Evolutionary conservation across 2,797 vertebrate genomes (phyloP).

Genomic region (Microhierax caerulescens): DNA sequence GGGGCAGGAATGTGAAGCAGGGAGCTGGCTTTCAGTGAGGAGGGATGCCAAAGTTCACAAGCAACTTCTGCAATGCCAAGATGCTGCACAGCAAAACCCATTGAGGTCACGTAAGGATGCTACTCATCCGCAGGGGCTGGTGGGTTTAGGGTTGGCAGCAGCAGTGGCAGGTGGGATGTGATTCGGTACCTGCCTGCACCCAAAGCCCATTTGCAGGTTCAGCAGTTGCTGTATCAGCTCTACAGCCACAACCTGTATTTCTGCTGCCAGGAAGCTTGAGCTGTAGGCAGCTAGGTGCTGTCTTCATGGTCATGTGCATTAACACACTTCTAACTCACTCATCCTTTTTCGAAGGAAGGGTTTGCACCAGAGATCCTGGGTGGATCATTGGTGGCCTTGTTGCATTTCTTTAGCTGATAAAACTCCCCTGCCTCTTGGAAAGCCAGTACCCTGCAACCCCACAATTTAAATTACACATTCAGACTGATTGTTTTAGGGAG

Average conservation of each 20-base stretch:
- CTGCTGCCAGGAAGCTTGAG: background rate
- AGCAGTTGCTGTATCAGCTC: background rate
- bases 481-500: background rate
- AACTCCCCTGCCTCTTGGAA: background rate
- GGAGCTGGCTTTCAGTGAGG: background rate
- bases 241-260: background rate
- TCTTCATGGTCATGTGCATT: background rate
- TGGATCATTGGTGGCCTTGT: background rate
- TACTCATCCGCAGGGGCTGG: accelerated
- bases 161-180: accelerated
- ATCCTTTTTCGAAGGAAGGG: background rate
- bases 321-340: accelerated
- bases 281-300: accelerated
- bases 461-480: background rate
- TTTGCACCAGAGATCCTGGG: background rate
- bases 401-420: background rate
- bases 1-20: background rate
- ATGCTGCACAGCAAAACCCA: background rate
- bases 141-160: background rate
- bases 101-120: accelerated
- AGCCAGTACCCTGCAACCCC: background rate
- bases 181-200: background rate
- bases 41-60: background rate
- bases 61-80: background rate
- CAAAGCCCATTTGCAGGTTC: background rate